Evolutionary conservation across 1,140 invertebrate species (phyloP), one percentile per base, ranked within the genome.

Genomic region (Hormaphis cornu): DNA sequence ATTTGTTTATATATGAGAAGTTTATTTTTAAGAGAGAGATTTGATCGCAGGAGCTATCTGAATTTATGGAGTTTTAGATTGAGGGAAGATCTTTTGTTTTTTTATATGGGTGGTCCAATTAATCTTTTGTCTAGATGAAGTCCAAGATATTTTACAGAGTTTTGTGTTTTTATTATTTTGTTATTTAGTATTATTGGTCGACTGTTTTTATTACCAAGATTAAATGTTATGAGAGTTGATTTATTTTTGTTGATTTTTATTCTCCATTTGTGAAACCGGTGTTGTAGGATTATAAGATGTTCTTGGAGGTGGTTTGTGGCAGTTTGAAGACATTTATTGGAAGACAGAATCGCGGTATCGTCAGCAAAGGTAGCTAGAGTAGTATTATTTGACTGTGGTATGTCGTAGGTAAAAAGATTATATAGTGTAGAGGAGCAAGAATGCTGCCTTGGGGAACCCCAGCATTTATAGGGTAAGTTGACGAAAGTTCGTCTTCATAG

Each of bases 361-460:
- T 77, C 75, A 28, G 76, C 74, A 73, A 74, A 76, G 18, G 75
- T 75, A 16, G 74, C 74, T 26, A 70, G 73, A 24, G 70, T 71
- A 8, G 61, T 72, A 30, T 73, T 72, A 28, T 69, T 40, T 1
- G 70, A 26, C 10, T 42, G 61, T 18, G 76, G 77, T 35, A 78
- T 71, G 69, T 79, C 76, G 14, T 72, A 66, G 1, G 75, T 76
- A 71, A 72, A 78, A 0, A 75, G 5, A 4, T 72, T 61, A 70
- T 77, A 77, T 9, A 77, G 71, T 1, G 71, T 33, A 0, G 76
- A n/a, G n/a, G 75, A 2, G 72, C 75, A 2, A 76, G 52, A 20
- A 74, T 73, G 50, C 74, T 75, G 16, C 77, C 75, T 71, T 78
- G 75, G 0, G 77, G 78, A 1, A 78, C 76, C 70, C 71, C 74